These are phyloP conservation scores for Cynodonichthys magdalenae DNA, from an alignment of 2,797 vertebrate genomes.

Conservation along the genomic window DNA sequence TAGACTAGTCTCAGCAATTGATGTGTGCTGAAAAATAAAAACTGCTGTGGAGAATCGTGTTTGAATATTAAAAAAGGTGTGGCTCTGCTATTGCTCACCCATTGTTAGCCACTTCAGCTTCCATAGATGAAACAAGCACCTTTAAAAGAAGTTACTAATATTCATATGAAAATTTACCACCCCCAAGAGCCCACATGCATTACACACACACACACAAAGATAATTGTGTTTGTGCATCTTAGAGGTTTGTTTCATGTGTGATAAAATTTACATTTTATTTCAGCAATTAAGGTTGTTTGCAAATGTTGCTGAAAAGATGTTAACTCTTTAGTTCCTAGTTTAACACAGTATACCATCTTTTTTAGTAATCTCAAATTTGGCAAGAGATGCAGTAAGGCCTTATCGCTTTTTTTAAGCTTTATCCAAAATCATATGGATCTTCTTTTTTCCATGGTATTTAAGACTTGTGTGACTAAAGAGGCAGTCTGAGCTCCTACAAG, in stretches of 20 bases:
- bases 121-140: too few species aligned
- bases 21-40: too few species aligned
- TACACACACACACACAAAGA: too few species aligned
- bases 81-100: too few species aligned
- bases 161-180: too few species aligned
- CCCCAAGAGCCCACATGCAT: too few species aligned
- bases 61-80: too few species aligned
- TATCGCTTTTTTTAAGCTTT: background rate
- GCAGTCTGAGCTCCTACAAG: constrained; percentile 37
- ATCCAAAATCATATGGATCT: constrained; percentile 5
- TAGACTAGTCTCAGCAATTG: too few species aligned
- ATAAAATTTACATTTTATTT: background rate
- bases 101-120: too few species aligned
- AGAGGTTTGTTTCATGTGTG: background rate
- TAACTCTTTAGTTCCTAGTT: background rate
- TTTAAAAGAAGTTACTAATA: too few species aligned
- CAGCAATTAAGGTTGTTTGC: background rate
- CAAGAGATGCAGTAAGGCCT: background rate
- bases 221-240: background rate
- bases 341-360: too few species aligned
- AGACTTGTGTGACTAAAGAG: constrained; percentile 6
- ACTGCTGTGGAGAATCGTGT: too few species aligned
- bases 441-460: background rate
- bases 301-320: constrained; percentile 5
- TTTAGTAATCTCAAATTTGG: constrained; percentile 10